Evolutionary conservation across 2,113 vertebrate genomes (phyloP).

Genomic region (Myrmecobius fasciatus): DNA sequence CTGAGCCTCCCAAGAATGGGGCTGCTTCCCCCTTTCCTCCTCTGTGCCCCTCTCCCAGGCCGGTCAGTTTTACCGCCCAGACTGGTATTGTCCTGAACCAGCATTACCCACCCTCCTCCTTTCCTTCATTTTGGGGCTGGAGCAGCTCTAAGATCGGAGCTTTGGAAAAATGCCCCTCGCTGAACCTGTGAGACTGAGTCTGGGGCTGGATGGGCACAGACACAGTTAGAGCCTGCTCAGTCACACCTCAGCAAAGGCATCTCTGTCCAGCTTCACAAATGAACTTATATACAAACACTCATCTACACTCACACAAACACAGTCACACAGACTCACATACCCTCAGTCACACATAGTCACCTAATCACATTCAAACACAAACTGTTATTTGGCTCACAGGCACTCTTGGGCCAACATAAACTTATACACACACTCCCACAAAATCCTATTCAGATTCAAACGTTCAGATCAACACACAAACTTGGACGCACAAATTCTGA

Average conservation of each 20-base stretch:
- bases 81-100: not conserved
- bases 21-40: constrained; percentile 59
- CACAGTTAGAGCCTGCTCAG: not conserved
- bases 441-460: not conserved
- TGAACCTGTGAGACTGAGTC: not conserved
- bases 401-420: not conserved
- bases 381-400: not conserved
- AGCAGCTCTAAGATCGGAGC: not conserved
- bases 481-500: constrained; percentile 13
- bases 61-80: not conserved
- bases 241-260: not conserved
- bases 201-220: not conserved
- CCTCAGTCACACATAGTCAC: constrained; percentile 59
- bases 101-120: not conserved
- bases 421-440: not conserved
- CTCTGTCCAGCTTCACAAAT: not conserved
- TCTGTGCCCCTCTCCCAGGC: not conserved
- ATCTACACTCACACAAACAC: not conserved
- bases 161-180: not conserved
- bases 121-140: not conserved
- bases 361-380: not conserved
- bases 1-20: constrained; percentile 63
- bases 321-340: constrained; percentile 44
- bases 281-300: not conserved
- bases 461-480: constrained; percentile 73